Evolutionary conservation across 1,140 invertebrate genomes (phyloP).

Genomic region (Dreissena polymorpha): DNA sequence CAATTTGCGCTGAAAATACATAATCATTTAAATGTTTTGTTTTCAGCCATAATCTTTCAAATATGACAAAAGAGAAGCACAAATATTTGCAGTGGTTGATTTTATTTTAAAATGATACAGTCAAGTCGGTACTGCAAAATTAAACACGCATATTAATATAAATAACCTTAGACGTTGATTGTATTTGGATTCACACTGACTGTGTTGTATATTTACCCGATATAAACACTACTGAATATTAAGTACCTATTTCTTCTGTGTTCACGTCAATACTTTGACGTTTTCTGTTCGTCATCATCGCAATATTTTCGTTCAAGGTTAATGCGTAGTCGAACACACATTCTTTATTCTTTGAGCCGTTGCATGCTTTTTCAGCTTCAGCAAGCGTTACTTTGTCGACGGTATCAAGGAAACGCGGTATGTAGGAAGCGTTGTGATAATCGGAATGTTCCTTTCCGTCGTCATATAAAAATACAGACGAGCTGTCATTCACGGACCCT

Average conservation of each 20-base stretch:
- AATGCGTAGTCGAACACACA: constrained; percentile 9
- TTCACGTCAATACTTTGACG: neutral
- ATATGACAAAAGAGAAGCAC: no score
- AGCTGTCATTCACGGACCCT: neutral
- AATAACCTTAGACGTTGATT: no score
- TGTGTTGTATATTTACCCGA: no score
- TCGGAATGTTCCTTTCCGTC: neutral
- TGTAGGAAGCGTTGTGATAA: constrained; percentile 17
- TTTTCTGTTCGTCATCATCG: neutral
- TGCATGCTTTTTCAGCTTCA: constrained; percentile 2
- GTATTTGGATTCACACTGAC: no score
- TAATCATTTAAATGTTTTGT: no score
- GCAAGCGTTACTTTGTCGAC: neutral
- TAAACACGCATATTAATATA: no score
- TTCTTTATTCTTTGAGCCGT: neutral
- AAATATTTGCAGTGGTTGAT: no score
- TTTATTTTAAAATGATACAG: no score
- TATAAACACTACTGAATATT: neutral
- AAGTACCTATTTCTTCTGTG: neutral
- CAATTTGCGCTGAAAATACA: no score
- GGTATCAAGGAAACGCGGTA: constrained; percentile 4
- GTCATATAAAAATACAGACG: neutral
- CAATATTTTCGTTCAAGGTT: neutral
- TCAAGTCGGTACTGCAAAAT: no score
- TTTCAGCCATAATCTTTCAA: no score